These are phyloP conservation scores for Epinotia brunnichana DNA, from an alignment of 2,888 invertebrate species.

Conservation along the genomic window DNA sequence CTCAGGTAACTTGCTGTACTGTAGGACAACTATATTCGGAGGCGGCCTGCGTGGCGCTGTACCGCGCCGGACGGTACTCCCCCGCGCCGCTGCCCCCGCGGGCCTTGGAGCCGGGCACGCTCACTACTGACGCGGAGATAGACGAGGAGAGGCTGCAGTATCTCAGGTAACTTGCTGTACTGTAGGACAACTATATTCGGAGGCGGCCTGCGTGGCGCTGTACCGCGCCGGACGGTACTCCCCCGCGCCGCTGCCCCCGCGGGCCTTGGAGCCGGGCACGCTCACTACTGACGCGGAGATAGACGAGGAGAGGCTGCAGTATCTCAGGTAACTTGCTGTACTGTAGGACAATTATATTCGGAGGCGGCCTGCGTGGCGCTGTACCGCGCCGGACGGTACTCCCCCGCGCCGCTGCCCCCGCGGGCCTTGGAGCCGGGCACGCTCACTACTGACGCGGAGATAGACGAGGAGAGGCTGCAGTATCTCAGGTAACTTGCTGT, in stretches of 20 bases:
- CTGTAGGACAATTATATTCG: no score
- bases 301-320: background rate
- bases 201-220: no score
- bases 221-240: no score
- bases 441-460: background rate
- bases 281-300: background rate
- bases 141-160: background rate
- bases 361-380: no score
- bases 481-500: background rate
- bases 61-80: no score
- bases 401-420: background rate
- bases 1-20: background rate
- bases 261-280: background rate
- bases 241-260: background rate
- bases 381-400: no score
- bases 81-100: background rate
- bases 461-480: background rate
- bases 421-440: background rate
- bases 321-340: background rate
- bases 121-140: background rate
- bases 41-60: no score
- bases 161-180: background rate
- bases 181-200: no score
- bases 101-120: background rate
- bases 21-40: no score